A percentile compares a stretch with the other conserved stretches of the same genome.
phyloP scores from a whole-genome alignment of 2,888 invertebrate genomes.

The Ichneumon xanthorius region DNA sequence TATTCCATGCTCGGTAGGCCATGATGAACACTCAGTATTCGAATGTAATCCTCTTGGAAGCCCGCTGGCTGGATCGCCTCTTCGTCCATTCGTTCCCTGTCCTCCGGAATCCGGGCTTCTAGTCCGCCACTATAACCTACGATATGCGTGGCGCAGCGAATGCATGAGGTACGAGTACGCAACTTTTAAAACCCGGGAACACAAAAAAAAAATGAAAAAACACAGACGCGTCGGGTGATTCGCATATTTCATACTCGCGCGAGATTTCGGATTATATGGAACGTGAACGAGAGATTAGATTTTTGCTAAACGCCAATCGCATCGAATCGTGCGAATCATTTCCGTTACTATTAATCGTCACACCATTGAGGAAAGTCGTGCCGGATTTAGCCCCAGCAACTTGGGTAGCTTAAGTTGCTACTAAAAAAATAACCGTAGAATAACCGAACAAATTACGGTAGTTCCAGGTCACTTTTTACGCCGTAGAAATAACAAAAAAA shows the following conservation, averaged over 20 bases:
- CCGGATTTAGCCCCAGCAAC: neutral
- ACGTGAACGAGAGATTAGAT: neutral
- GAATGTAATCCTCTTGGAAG: slow-evolving; percentile 75
- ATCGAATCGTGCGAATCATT: neutral
- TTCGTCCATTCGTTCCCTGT: slow-evolving; percentile 41
- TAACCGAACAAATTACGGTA: no score
- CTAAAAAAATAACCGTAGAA: no score
- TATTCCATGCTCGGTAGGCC: slow-evolving; percentile 75
- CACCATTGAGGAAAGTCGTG: neutral
- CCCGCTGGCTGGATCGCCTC: slow-evolving; percentile 55
- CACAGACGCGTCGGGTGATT: neutral
- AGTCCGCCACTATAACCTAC: slow-evolving; percentile 34
- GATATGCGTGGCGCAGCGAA: slow-evolving; percentile 35
- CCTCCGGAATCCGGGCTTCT: slow-evolving; percentile 11
- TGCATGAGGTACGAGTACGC: slow-evolving; percentile 31
- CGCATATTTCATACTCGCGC: neutral
- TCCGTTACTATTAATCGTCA: neutral
- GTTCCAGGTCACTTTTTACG: no score
- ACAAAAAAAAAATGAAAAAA: slow-evolving; percentile 2
- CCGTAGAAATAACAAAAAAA: no score
- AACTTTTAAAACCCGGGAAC: slow-evolving; percentile 19
- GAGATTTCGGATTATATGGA: neutral
- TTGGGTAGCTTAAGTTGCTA: no score
- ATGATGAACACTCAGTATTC: slow-evolving; percentile 76
- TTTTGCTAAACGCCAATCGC: neutral